Base-by-base conservation (phyloP, 2,797 vertebrate genomes). In the Neosilurus hyrtlii region DNA sequence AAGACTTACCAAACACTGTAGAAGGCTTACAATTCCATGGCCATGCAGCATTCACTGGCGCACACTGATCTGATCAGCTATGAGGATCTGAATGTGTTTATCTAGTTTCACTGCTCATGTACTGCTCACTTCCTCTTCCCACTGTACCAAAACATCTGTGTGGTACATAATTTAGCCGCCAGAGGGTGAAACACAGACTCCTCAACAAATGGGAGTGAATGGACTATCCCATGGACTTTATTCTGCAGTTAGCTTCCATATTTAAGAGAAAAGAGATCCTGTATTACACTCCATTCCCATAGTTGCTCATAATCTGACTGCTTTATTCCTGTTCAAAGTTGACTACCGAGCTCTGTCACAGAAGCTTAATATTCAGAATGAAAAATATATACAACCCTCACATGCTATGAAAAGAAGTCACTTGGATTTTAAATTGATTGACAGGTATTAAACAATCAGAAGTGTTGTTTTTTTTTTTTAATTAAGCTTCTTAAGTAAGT, bases 171-270 rank as follows among this genome's bases (percentile, higher is more conserved):
- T 1, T 52, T 10, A 52, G 15, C 43, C 43, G 16, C 35, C 22
- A 65, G 76, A 20, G 75, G 61, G 49, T 4, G 4, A 65, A 52
- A 65, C n/a, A 52, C 73, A 56, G 52, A 54, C 8, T 43, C 10
- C 18, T 37, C 18, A 59, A 59, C 11, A 4, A 75, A 6, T 18
- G 1, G 10, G 73, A n/a, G 26, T 3, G 14, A 56, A 9, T 18
- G 14, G 8, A 26, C 52, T 87, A 77, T 85, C 73, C 87, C 86
- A 84, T 86, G 84, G 67, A 82, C 88, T 80, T 87, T 86, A 83
- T 85, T 89, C 65, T 72, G 81, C 73, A 67, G 66, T 9, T 68
- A 81, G 74, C 84, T 78, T 16, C 16, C 26, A 56, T 75, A 57
- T 35, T 75, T 22, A 73, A 56, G 24, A 6, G 51, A 56, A 73